phyloP scores from a whole-genome alignment of 2,113 vertebrate genomes.

The Pygoscelis antarcticus region DNA sequence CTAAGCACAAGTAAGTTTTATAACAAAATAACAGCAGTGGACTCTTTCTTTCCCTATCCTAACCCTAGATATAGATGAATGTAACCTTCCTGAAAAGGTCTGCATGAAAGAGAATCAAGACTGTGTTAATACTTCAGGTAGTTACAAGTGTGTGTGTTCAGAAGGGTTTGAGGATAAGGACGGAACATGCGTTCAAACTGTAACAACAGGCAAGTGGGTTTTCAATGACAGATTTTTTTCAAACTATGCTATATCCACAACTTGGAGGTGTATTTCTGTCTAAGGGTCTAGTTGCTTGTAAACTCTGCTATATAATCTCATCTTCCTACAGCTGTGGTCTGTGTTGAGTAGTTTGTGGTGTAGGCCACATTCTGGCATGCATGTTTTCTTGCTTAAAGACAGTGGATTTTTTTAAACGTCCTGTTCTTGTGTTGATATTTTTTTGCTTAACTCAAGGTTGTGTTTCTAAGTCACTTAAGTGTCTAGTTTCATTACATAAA shows the following conservation, averaged over 20 bases:
- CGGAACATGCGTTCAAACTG: constrained; percentile 74
- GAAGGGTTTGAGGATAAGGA: constrained; percentile 81
- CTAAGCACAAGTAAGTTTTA: neutral
- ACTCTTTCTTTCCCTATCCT: neutral
- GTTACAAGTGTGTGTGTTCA: constrained; percentile 83
- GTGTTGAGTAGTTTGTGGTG: neutral
- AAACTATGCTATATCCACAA: accelerated
- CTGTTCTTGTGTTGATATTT: neutral
- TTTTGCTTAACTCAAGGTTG: neutral
- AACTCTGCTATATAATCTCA: neutral
- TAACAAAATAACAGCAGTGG: neutral
- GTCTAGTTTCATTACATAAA: neutral
- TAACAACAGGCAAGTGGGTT: constrained; percentile 71
- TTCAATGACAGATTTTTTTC: neutral
- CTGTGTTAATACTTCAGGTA: constrained; percentile 86
- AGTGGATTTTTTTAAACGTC: neutral
- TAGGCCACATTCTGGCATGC: neutral
- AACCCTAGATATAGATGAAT: constrained; percentile 86
- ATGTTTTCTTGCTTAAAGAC: neutral
- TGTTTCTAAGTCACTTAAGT: neutral
- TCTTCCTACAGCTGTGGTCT: neutral
- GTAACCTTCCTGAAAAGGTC: constrained; percentile 68
- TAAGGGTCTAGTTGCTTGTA: neutral
- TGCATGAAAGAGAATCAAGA: constrained; percentile 79
- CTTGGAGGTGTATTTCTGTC: neutral